Evolutionary conservation across 2,888 invertebrate species (phyloP).

Genomic region (Icerya purchasi): DNA sequence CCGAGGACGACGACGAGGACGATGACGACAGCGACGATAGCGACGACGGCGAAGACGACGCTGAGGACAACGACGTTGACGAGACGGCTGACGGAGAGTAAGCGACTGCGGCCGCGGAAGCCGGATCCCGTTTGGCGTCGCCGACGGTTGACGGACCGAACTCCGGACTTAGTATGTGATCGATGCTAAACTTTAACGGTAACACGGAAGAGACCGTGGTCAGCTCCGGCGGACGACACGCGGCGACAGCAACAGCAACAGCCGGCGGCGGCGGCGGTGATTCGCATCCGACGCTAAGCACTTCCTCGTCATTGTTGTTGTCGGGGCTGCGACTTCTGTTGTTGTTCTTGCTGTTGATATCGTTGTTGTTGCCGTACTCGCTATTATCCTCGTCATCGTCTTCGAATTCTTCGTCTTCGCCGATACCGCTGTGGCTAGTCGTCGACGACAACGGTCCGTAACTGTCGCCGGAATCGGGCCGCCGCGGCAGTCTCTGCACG

Average conservation of each 20-base stretch:
- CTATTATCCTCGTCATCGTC: neutral
- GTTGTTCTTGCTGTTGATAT: neutral
- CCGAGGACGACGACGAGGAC: neutral
- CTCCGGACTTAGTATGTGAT: conserved; percentile 66
- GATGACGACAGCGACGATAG: conserved; percentile 13
- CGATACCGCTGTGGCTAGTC: too few species aligned
- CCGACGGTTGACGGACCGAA: too few species aligned
- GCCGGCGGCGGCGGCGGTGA: conserved; percentile 31
- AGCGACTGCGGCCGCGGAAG: conserved; percentile 18
- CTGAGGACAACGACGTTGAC: too few species aligned
- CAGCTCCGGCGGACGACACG: conserved; percentile 19
- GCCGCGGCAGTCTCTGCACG: too few species aligned
- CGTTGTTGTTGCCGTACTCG: neutral
- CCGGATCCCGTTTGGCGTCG: conserved; percentile 21
- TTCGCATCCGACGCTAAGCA: conserved; percentile 60
- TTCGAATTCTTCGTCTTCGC: neutral
- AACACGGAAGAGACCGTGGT: conserved; percentile 14
- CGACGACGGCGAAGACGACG: too few species aligned
- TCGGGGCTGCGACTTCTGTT: neutral
- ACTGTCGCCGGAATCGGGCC: neutral
- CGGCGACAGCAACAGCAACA: conserved; percentile 21
- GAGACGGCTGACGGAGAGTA: conserved; percentile 7
- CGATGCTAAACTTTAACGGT: conserved; percentile 56
- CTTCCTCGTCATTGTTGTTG: conserved; percentile 37
- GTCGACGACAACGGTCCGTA: neutral